These are phyloP conservation scores for Drosophila ogumai DNA, from an alignment of 1,140 invertebrate species.

Conservation along the genomic window DNA sequence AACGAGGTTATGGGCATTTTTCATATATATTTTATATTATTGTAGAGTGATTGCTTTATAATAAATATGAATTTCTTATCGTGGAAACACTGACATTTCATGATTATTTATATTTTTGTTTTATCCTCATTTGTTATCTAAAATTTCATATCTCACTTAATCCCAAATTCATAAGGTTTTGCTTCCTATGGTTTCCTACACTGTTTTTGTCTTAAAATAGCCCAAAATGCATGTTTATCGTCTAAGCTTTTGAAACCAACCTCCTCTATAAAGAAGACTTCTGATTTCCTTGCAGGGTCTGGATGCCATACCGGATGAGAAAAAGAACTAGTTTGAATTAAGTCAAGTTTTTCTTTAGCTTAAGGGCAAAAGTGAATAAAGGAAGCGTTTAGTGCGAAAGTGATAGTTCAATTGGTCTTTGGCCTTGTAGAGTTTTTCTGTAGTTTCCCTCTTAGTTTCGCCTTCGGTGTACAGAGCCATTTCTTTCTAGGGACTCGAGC, in stretches of 20 bases:
- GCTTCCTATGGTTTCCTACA: background rate
- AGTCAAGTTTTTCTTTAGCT: constrained; percentile 66
- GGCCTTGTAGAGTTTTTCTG: constrained; percentile 24
- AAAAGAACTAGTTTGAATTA: constrained; percentile 65
- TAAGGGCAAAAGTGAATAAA: constrained; percentile 81
- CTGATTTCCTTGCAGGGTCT: constrained; percentile 85
- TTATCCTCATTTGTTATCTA: no score
- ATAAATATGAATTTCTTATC: background rate
- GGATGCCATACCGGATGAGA: constrained; percentile 86
- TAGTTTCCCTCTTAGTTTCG: constrained; percentile 1
- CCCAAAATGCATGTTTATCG: constrained; percentile 9
- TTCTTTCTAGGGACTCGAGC: constrained; percentile 66
- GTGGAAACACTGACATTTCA: background rate
- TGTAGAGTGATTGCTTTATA: background rate
- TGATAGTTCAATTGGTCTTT: constrained; percentile 22
- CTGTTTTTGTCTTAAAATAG: background rate
- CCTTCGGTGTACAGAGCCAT: constrained; percentile 6
- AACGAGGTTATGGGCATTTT: no score
- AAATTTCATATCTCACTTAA: background rate
- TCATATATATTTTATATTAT: background rate
- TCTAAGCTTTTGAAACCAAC: background rate
- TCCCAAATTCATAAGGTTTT: background rate
- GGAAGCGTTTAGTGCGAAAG: constrained; percentile 44
- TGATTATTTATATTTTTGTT: background rate
- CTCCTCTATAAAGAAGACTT: constrained; percentile 24